A percentile compares a stretch with the other conserved stretches of the same genome.
These are phyloP conservation scores for Drosophila nigromelanica DNA, from an alignment of 1,140 invertebrate genomes.

Conservation along the genomic window DNA sequence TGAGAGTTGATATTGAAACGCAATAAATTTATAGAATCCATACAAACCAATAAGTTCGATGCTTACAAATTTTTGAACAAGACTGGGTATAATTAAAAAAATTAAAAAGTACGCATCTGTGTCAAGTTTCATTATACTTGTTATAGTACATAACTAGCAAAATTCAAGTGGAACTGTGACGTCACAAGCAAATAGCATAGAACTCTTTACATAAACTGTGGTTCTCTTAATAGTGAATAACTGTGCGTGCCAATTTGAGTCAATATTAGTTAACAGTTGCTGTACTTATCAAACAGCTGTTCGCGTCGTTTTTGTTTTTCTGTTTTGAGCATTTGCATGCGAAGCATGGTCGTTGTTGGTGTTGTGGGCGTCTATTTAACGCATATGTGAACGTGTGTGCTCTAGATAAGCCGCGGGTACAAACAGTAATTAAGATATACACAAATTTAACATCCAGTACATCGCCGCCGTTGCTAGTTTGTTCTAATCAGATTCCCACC, in stretches of 20 bases:
- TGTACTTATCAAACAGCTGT: conserved; percentile 19
- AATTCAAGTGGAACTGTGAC: no score
- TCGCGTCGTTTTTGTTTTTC: conserved; percentile 21
- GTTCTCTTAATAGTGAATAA: neutral
- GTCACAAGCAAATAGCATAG: no score
- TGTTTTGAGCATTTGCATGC: conserved; percentile 13
- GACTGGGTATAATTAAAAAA: no score
- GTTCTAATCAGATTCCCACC: conserved; percentile 2
- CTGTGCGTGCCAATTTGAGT: neutral
- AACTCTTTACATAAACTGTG: no score
- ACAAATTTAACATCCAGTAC: neutral
- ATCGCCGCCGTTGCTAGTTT: neutral
- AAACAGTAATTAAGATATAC: conserved; percentile 41
- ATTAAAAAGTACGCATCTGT: no score
- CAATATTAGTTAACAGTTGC: conserved; percentile 21
- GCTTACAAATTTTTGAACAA: no score
- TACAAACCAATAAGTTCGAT: no score
- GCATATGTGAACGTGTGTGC: conserved; percentile 26
- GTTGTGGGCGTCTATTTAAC: conserved; percentile 33
- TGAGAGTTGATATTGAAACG: no score
- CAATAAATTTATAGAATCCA: no score
- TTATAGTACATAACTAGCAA: no score
- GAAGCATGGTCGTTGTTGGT: conserved; percentile 20
- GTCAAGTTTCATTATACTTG: no score
- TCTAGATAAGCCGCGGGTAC: conserved; percentile 36